Conservation (phyloP, 2,888 invertebrate genomes). For the Oscheius sp. region DNA sequence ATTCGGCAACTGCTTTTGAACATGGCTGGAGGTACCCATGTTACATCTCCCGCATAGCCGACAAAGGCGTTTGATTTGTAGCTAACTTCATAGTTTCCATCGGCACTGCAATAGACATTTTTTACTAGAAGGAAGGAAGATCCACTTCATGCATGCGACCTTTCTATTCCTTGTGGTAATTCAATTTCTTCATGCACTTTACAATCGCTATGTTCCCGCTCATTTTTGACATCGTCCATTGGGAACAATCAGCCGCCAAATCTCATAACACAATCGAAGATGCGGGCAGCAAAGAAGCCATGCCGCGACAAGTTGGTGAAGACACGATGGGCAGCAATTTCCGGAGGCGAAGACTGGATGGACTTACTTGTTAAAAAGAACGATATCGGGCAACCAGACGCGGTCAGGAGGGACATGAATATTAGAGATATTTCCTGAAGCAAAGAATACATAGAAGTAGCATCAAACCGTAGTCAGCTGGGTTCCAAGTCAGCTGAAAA, state of each 20-base stretch:
- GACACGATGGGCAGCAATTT: not conserved
- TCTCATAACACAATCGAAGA: conserved; percentile 31
- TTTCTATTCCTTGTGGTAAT: not conserved
- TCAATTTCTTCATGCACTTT: not conserved
- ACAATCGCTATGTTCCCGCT: not conserved
- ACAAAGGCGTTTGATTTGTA: conserved; percentile 72
- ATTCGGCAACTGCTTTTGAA: conserved; percentile 72
- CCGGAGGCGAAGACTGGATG: conserved; percentile 6
- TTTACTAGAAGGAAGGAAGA: not conserved
- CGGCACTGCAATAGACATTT: conserved; percentile 80
- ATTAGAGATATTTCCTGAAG: conserved; percentile 51
- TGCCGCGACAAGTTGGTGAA: conserved; percentile 28
- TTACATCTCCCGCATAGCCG: conserved; percentile 72
- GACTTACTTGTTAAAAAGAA: conserved; percentile 71
- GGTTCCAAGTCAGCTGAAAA: conserved; percentile 73
- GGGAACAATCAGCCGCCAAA: conserved; percentile 32
- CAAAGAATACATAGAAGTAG: not conserved
- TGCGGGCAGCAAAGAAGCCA: not conserved
- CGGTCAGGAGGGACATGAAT: conserved; percentile 68
- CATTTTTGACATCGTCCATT: conserved; percentile 6
- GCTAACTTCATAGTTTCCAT: conserved; percentile 98
- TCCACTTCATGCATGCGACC: not conserved
- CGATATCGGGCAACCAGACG: conserved; percentile 74
- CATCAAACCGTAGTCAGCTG: conserved; percentile 71
- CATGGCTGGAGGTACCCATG: conserved; percentile 99